Evolutionary conservation across 2,113 vertebrate genomes (phyloP).

Genomic region (Scomber colias): DNA sequence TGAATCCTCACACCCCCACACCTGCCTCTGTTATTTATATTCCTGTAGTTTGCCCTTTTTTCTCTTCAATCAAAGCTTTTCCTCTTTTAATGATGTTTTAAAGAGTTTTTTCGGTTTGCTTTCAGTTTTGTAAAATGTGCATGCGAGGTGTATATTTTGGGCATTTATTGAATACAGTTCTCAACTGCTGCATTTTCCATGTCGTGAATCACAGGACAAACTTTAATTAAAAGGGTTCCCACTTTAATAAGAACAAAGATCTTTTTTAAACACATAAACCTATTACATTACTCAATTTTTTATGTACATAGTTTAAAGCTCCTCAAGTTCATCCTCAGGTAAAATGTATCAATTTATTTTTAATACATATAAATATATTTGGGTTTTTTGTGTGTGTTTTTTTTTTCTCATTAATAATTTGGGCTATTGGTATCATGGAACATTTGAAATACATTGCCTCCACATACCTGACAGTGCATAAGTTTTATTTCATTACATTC

Average conservation of each 20-base stretch:
- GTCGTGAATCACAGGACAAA: background rate
- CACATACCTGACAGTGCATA: background rate
- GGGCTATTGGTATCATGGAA: background rate
- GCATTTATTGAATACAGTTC: background rate
- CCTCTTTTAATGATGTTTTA: background rate
- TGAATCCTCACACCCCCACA: slow-evolving; percentile 23
- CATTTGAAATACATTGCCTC: background rate
- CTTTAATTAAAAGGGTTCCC: background rate
- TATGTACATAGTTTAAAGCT: slow-evolving; percentile 33
- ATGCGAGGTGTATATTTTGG: background rate
- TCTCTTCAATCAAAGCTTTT: background rate
- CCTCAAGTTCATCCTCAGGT: slow-evolving; percentile 32
- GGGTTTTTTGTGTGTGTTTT: background rate
- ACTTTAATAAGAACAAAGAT: background rate
- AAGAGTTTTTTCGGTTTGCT: background rate
- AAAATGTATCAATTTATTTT: slow-evolving; percentile 14
- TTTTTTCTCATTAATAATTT: background rate
- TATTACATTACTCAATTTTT: background rate
- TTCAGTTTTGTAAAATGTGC: background rate
- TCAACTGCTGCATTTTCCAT: background rate
- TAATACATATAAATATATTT: background rate
- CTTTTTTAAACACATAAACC: background rate
- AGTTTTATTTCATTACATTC: background rate
- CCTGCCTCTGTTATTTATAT: slow-evolving; percentile 56
- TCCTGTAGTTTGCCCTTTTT: slow-evolving; percentile 5